Percentiles rank a stretch among this genome's conserved stretches.
phyloP scores from a whole-genome alignment of 2,113 vertebrate genomes.

The Rhinichthys klamathensis region DNA sequence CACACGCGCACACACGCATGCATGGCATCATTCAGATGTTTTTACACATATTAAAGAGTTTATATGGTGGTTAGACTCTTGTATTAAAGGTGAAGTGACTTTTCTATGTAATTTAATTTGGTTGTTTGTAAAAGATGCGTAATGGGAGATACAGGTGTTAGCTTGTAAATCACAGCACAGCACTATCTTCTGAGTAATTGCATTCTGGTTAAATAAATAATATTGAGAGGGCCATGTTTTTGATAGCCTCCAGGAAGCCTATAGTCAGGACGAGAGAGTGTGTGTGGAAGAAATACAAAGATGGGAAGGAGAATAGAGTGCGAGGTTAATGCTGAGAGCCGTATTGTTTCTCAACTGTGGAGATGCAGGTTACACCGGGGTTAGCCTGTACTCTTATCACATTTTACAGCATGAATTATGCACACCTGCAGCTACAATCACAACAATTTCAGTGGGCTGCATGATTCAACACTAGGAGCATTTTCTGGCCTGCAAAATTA shows the following conservation, averaged over 20 bases:
- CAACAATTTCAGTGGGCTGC: not conserved
- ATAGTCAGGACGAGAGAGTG: constrained; percentile 18
- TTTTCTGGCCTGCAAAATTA: not conserved
- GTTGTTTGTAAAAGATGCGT: not conserved
- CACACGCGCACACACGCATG: not conserved
- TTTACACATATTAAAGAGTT: not conserved
- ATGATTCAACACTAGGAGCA: not conserved
- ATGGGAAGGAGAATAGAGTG: not conserved
- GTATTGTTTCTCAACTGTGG: constrained; percentile 38
- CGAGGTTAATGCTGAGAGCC: constrained; percentile 14
- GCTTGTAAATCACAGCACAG: not conserved
- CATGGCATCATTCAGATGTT: constrained; percentile 1
- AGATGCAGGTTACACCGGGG: constrained; percentile 41
- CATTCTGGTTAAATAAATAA: constrained; percentile 60
- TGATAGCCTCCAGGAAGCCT: constrained; percentile 31
- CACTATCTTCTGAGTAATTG: constrained; percentile 49
- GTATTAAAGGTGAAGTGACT: not conserved
- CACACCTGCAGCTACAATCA: constrained; percentile 41
- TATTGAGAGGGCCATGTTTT: constrained; percentile 22
- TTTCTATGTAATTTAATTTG: not conserved
- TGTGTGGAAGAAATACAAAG: constrained; percentile 10
- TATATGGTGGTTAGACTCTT: not conserved
- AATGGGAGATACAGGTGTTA: not conserved
- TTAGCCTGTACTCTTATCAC: constrained; percentile 48
- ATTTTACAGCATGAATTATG: constrained; percentile 45